These are phyloP conservation scores for Nemopilema nomurai DNA, from an alignment of 30 jellyfish, hydroid and myxozoan species.

Conservation along the genomic window DNA sequence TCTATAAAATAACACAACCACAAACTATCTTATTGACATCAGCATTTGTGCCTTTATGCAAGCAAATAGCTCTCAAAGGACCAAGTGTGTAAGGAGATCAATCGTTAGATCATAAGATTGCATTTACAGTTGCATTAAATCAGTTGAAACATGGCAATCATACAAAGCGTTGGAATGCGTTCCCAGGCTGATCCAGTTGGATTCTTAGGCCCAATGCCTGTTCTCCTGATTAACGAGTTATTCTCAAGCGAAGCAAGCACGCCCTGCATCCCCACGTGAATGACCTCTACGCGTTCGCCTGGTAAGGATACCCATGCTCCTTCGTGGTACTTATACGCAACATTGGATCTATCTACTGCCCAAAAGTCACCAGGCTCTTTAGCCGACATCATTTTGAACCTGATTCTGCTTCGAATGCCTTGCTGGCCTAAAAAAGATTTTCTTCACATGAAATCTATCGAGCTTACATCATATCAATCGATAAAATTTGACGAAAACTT, in stretches of 20 bases:
- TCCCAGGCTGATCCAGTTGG: slow-evolving; percentile 40
- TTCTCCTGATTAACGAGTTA: slow-evolving; percentile 14
- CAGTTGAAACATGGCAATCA: not conserved
- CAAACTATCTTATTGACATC: too few species aligned
- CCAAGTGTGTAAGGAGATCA: too few species aligned
- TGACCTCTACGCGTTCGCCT: slow-evolving; percentile 3
- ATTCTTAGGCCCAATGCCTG: slow-evolving; percentile 27
- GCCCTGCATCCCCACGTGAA: slow-evolving; percentile 28
- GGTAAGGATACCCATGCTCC: slow-evolving; percentile 50
- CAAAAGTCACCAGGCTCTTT: slow-evolving; percentile 39
- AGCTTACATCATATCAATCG: too few species aligned
- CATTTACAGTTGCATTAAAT: too few species aligned
- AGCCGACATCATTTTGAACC: slow-evolving; percentile 1
- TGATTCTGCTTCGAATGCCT: slow-evolving; percentile 17
- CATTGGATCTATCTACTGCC: slow-evolving; percentile 41
- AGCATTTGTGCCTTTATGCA: too few species aligned
- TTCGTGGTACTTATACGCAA: slow-evolving; percentile 16
- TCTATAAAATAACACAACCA: too few species aligned
- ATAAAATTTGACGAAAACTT: too few species aligned
- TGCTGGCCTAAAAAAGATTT: slow-evolving; percentile 48
- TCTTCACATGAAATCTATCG: too few species aligned
- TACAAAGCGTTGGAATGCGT: not conserved
- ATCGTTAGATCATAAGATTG: too few species aligned
- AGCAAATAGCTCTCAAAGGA: not conserved
- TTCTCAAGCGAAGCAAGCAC: slow-evolving; percentile 14